Conservation (phyloP, 2,113 vertebrate genomes). For the Paedocypris sp. region DNA sequence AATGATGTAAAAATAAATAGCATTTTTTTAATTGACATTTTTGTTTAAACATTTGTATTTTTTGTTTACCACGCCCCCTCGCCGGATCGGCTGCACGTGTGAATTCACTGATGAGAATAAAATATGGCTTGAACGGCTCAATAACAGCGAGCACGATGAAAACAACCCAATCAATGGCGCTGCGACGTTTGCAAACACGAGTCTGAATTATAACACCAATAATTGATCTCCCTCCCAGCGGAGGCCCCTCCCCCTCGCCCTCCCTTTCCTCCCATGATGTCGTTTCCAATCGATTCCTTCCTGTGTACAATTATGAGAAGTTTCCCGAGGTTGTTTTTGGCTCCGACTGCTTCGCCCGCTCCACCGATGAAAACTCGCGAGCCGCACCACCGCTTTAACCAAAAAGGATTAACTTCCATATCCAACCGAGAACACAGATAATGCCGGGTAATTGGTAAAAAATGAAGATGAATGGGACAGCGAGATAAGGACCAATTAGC, state of each 20-base stretch:
- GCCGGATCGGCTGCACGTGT: slow-evolving; percentile 45
- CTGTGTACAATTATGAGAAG: slow-evolving; percentile 49
- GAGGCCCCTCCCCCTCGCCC: slow-evolving; percentile 20
- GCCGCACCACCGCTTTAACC: slow-evolving; percentile 98
- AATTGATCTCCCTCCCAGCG: slow-evolving; percentile 59
- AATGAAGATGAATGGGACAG: slow-evolving; percentile 99
- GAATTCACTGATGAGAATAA: slow-evolving; percentile 57
- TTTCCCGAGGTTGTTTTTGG: slow-evolving; percentile 73
- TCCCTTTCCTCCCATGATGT: not conserved
- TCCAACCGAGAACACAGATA: slow-evolving; percentile 99
- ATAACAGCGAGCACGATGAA: slow-evolving; percentile 59
- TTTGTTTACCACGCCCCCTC: no score
- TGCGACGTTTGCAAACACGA: slow-evolving; percentile 64
- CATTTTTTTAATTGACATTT: no score
- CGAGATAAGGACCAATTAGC: slow-evolving; percentile 99
- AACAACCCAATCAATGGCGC: slow-evolving; percentile 58
- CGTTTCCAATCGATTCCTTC: slow-evolving; percentile 31
- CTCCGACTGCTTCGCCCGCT: slow-evolving; percentile 34
- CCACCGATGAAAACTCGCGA: slow-evolving; percentile 90
- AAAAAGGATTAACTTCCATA: slow-evolving; percentile 99
- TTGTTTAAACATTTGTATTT: no score
- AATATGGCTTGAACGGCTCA: slow-evolving; percentile 67
- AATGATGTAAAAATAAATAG: no score
- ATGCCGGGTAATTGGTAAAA: slow-evolving; percentile 99
- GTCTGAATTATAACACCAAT: slow-evolving; percentile 63